Percentiles rank a stretch among this genome's conserved stretches.
Evolutionary conservation across 1,140 invertebrate species (phyloP).

Genomic region (Tetramorium alpestre): DNA sequence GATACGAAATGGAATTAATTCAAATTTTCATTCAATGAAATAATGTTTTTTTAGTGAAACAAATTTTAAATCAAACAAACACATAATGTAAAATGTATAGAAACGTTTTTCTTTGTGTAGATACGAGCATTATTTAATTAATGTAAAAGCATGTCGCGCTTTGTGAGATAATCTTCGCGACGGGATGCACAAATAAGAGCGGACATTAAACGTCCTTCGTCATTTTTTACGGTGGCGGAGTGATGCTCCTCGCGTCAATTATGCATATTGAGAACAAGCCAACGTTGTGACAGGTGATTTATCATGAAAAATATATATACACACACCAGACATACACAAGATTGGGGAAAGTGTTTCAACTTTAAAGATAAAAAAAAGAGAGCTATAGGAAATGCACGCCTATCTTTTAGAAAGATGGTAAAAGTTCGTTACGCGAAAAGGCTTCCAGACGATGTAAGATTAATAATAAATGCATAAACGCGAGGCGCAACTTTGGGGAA

Average conservation of each 20-base stretch:
- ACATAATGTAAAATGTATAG: no score
- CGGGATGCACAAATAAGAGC: not conserved
- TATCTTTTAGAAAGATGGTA: conserved; percentile 46
- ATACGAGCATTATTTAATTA: not conserved
- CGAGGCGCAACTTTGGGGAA: not conserved
- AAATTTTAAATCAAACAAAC: no score
- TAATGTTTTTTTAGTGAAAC: no score
- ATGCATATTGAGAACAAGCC: not conserved
- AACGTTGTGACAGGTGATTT: conserved; percentile 32
- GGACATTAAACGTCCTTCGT: conserved; percentile 2
- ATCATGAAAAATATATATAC: not conserved
- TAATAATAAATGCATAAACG: conserved; percentile 1
- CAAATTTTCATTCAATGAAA: no score
- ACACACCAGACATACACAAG: not conserved
- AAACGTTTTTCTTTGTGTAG: no score
- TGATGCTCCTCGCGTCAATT: conserved; percentile 25
- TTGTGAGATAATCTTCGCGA: not conserved
- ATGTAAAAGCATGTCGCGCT: not conserved
- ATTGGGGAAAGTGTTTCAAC: not conserved
- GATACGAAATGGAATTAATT: no score
- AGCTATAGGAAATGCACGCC: conserved; percentile 1
- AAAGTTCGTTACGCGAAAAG: conserved; percentile 38
- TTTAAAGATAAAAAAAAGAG: not conserved
- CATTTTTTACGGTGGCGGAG: not conserved
- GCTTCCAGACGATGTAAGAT: conserved; percentile 30